Conservation (phyloP, 2,888 invertebrate genomes). For the Mycalesis mineus region DNA sequence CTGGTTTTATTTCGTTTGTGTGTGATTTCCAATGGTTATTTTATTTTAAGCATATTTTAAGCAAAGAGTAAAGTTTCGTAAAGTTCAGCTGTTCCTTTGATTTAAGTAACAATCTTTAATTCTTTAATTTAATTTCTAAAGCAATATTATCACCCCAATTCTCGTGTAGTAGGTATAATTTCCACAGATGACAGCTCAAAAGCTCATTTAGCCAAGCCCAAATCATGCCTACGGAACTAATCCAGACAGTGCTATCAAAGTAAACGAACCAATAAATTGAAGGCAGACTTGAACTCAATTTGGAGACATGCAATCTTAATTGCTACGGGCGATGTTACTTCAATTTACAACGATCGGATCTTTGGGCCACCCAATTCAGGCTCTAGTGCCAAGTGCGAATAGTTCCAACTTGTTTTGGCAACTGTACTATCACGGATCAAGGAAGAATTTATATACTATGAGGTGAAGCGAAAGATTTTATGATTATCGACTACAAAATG, state of each 20-base stretch:
- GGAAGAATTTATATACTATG: neutral
- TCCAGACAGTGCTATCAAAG: constrained; percentile 22
- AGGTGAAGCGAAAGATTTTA: neutral
- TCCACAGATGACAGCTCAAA: neutral
- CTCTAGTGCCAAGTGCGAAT: constrained; percentile 29
- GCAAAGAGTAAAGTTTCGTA: too few relatives aligned
- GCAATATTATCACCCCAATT: too few relatives aligned
- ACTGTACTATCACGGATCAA: constrained; percentile 4
- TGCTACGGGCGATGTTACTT: constrained; percentile 49
- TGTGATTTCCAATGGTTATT: too few relatives aligned
- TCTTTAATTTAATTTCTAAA: too few relatives aligned
- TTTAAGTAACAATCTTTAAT: too few relatives aligned
- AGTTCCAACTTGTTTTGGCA: constrained; percentile 27
- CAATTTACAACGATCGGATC: constrained; percentile 28
- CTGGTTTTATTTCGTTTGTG: too few relatives aligned
- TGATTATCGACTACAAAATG: too few relatives aligned
- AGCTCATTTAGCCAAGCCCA: neutral
- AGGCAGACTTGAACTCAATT: constrained; percentile 55
- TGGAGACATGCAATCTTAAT: constrained; percentile 67
- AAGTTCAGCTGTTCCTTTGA: too few relatives aligned
- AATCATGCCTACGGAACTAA: constrained; percentile 7
- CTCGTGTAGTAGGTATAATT: too few relatives aligned
- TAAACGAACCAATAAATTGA: constrained; percentile 56
- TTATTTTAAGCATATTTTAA: too few relatives aligned
- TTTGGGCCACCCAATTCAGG: constrained; percentile 22